A percentile compares a stretch with the other conserved stretches of the same genome.
Evolutionary conservation across 2,113 vertebrate species (phyloP).

Genomic region (Petrocephalus zakoni): DNA sequence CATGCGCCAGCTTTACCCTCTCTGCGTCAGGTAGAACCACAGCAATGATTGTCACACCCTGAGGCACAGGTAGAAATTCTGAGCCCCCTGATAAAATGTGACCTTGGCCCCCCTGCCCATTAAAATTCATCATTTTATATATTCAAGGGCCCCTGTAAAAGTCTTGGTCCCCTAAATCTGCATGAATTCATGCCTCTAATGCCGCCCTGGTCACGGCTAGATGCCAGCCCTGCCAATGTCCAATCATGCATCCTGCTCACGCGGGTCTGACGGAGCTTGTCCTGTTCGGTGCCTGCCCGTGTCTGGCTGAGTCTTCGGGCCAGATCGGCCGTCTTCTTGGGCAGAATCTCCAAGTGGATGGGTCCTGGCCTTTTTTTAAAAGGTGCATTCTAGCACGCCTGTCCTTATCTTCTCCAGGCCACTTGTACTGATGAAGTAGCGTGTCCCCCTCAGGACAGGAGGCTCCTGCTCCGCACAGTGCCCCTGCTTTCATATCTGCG

Average conservation of each 20-base stretch:
- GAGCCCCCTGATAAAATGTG: background rate
- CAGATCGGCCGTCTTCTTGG: background rate
- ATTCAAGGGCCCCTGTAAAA: background rate
- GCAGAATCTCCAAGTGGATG: background rate
- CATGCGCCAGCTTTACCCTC: background rate
- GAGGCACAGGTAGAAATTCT: background rate
- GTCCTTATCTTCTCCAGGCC: slow-evolving; percentile 56
- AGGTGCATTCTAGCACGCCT: slow-evolving; percentile 42
- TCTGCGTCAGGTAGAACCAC: background rate
- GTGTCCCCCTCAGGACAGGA: slow-evolving; percentile 37
- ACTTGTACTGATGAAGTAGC: slow-evolving; percentile 55
- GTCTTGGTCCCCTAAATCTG: background rate
- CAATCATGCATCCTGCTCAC: background rate
- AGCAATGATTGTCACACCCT: background rate
- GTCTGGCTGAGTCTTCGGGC: too few relatives aligned
- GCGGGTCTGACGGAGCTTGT: background rate
- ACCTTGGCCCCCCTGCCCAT: background rate
- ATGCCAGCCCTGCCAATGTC: background rate
- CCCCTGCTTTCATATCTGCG: background rate
- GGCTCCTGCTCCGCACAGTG: slow-evolving; percentile 22
- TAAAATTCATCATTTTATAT: background rate
- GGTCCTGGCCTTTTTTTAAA: slow-evolving; percentile 8
- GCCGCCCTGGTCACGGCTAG: background rate
- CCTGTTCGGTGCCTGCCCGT: background rate
- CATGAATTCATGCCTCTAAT: background rate